phyloP scores from a whole-genome alignment of 2,888 invertebrate species.

The Athalia circularis region DNA sequence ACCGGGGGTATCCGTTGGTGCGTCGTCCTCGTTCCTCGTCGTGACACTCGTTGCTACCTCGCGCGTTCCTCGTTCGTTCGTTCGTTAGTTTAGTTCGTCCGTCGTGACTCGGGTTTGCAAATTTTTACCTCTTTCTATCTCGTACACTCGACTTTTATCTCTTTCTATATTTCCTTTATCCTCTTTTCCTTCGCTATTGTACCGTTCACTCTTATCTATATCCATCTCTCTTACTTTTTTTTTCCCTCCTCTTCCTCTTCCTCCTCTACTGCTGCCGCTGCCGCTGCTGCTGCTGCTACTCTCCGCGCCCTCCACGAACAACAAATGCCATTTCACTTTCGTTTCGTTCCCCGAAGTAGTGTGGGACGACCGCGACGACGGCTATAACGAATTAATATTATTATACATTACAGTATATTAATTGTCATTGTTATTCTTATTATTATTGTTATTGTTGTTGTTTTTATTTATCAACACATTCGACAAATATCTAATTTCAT shows the following conservation, averaged over 20 bases:
- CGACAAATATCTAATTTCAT: background rate
- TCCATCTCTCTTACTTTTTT: slow-evolving; percentile 47
- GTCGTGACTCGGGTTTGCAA: slow-evolving; percentile 54
- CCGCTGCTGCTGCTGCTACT: background rate
- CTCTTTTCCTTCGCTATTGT: slow-evolving; percentile 12
- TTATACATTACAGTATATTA: slow-evolving; percentile 11
- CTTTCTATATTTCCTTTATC: slow-evolving; percentile 52
- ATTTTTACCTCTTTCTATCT: slow-evolving; percentile 57
- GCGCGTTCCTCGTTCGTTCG: slow-evolving; percentile 34
- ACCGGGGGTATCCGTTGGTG: no score
- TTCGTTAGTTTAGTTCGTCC: slow-evolving; percentile 47
- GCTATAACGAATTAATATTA: no score
- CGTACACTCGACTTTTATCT: slow-evolving; percentile 56
- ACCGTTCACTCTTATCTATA: slow-evolving; percentile 16
- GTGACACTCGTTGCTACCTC: background rate
- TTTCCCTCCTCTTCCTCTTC: slow-evolving; percentile 49
- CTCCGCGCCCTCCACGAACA: slow-evolving; percentile 47
- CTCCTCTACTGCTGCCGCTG: slow-evolving; percentile 49
- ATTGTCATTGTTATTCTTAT: background rate
- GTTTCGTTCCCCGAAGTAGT: slow-evolving; percentile 71
- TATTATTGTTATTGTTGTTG: background rate
- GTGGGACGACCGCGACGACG: background rate
- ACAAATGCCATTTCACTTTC: slow-evolving; percentile 74
- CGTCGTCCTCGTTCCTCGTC: background rate
- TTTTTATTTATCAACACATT: background rate